phyloP scores from a whole-genome alignment of 2,888 invertebrate genomes.

The Lithophane leautieri region DNA sequence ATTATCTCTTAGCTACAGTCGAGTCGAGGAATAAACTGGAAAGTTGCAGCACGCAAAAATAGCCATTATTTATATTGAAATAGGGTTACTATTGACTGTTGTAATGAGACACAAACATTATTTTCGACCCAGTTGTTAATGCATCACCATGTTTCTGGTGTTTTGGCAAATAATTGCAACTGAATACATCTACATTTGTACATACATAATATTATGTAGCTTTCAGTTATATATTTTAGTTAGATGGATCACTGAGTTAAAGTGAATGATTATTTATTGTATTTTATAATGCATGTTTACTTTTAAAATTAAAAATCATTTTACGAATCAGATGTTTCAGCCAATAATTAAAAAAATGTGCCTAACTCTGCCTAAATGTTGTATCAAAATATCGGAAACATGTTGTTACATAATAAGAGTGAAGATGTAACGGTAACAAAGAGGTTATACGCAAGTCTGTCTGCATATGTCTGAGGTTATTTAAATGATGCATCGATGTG shows the following conservation, averaged over 20 bases:
- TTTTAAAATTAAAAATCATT: constrained; percentile 30
- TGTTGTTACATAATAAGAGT: constrained; percentile 71
- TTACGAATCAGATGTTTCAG: constrained; percentile 46
- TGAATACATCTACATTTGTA: constrained; percentile 57
- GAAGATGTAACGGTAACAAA: constrained; percentile 72
- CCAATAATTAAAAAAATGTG: constrained; percentile 60
- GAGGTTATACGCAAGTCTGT: constrained; percentile 73
- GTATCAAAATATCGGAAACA: constrained; percentile 75
- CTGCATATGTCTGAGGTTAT: constrained; percentile 77
- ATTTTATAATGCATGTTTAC: constrained; percentile 54
- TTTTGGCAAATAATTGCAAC: constrained; percentile 55
- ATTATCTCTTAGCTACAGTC: constrained; percentile 72
- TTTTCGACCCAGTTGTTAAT: constrained; percentile 57
- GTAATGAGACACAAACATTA: constrained; percentile 45
- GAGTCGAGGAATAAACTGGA: constrained; percentile 62
- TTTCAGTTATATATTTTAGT: constrained; percentile 55
- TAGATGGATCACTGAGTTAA: constrained; percentile 42
- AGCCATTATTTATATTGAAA: constrained; percentile 42
- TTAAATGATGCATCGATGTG: constrained; percentile 80
- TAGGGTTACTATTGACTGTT: constrained; percentile 56
- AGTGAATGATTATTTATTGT: constrained; percentile 58
- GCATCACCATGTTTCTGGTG: constrained; percentile 78
- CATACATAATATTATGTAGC: constrained; percentile 62
- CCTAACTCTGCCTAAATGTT: constrained; percentile 60
- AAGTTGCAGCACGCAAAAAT: constrained; percentile 47